These are phyloP conservation scores for Pantherophis vulpinus DNA, from an alignment of 2,797 vertebrate species.

Conservation along the genomic window DNA sequence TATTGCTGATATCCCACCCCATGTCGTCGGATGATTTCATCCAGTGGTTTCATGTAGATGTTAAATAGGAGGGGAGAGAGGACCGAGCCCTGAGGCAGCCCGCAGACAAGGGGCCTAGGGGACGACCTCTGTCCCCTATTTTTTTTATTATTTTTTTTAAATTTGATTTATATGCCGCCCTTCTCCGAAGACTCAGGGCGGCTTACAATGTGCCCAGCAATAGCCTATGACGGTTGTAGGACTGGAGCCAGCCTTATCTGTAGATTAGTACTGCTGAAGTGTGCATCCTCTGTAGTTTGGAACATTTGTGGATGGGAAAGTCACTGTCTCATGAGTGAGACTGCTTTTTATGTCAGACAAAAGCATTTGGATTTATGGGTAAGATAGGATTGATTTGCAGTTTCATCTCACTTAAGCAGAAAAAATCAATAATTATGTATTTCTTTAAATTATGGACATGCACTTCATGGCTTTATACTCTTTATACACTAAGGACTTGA, in stretches of 20 bases:
- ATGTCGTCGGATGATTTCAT: too few species aligned
- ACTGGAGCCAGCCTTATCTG: not conserved
- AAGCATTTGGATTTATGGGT: not conserved
- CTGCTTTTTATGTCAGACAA: not conserved
- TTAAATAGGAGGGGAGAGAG: too few species aligned
- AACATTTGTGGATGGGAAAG: not conserved
- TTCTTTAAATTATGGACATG: not conserved
- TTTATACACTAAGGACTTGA: not conserved
- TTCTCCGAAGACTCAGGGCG: too few species aligned
- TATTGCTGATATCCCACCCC: too few species aligned
- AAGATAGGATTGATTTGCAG: not conserved
- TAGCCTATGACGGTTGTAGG: not conserved
- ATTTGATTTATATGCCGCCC: too few species aligned
- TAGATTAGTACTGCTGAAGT: not conserved
- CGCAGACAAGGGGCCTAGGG: too few species aligned
- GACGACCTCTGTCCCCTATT: too few species aligned
- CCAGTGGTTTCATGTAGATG: too few species aligned
- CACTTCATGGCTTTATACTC: not conserved
- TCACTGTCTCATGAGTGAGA: too few species aligned
- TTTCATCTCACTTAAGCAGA: not conserved
- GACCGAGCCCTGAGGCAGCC: too few species aligned
- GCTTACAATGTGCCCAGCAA: too few species aligned
- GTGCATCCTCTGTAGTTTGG: not conserved
- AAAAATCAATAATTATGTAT: not conserved
- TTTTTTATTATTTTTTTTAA: too few species aligned